Percentiles rank a stretch among this genome's conserved stretches.
Evolutionary conservation across 1,140 invertebrate genomes (phyloP).

Genomic region (Cydia fagiglandana): DNA sequence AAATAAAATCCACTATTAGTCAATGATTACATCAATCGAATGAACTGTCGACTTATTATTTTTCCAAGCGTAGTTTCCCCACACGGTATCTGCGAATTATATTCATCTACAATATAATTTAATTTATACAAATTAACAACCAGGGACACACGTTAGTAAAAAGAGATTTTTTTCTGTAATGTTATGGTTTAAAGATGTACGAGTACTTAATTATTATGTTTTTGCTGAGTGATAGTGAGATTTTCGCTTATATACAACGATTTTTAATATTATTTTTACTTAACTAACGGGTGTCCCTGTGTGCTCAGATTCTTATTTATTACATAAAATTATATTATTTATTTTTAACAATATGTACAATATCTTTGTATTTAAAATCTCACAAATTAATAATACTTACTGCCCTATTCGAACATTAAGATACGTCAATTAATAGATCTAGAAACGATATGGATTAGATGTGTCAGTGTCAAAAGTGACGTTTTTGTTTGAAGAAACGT

Average conservation of each 20-base stretch:
- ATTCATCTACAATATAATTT: conserved; percentile 40
- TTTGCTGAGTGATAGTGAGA: no score
- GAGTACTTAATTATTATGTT: no score
- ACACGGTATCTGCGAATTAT: conserved; percentile 64
- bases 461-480: no score
- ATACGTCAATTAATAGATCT: no score
- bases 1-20: conserved; percentile 59
- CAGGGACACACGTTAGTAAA: conserved; percentile 7
- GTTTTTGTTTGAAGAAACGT: no score
- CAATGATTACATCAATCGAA: conserved; percentile 66
- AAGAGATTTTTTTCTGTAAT: not conserved
- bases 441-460: no score
- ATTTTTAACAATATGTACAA: conserved; percentile 61
- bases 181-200: not conserved
- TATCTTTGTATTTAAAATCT: conserved; percentile 25
- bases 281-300: not conserved
- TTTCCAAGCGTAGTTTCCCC: conserved; percentile 78
- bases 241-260: no score
- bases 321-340: conserved; percentile 8
- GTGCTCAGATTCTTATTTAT: conserved; percentile 1
- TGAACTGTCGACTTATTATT: conserved; percentile 65
- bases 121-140: conserved; percentile 42
- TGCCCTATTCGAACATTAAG: no score
- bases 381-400: conserved; percentile 34
- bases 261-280: not conserved